Base-by-base conservation (phyloP, 1,140 invertebrate species). In the Brachystomella parvula region DNA sequence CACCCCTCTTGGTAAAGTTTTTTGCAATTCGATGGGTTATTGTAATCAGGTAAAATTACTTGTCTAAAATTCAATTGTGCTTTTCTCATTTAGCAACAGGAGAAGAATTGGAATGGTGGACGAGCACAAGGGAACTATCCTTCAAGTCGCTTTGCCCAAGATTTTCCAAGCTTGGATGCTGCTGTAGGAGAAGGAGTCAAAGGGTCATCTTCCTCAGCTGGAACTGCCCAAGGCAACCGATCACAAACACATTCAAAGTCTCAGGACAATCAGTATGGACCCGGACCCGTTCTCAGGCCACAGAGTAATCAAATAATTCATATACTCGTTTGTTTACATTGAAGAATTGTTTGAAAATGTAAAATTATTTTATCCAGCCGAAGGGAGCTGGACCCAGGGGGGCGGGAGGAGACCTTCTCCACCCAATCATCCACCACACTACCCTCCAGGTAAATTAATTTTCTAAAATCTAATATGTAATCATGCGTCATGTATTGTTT, bases 331-430 rank as follows among this genome's bases (percentile, higher is more conserved):
- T 56, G 26, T 56, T 15, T 61, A 15, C 24, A n/a, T 39, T 44
- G 3, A 24, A 30, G 17, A 24, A 32, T 30, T 58, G 30, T n/a
- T 47, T 65, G 29, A 61, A 32, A 64, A 58, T 33, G 24, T 56
- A 33, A 24, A 53, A 30, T 2, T 49, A 63, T 53, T 47, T 49
- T 9, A 67, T 63, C 0, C 28, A 72, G 71, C 68, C 57, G 67
- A 68, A 72, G 71, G 67, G 71, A 72, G 71, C 65, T 72, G 71
- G 71, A 72, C 62, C 71, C 71, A 70, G 71, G 71, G 71, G 71
- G 71, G 71, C 32, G 66, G 61, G 28, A 64, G 53, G 49, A 66
- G 67, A 67, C 65, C 67, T 65, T 62, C 62, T 31, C 60, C 61
- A 47, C 64, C 67, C 3, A 39, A 15, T 47, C 65, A 64, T 47